A percentile compares a stretch with the other conserved stretches of the same genome.
Conservation (phyloP, 2,797 vertebrate genomes). For the Rallus crepitans region DNA sequence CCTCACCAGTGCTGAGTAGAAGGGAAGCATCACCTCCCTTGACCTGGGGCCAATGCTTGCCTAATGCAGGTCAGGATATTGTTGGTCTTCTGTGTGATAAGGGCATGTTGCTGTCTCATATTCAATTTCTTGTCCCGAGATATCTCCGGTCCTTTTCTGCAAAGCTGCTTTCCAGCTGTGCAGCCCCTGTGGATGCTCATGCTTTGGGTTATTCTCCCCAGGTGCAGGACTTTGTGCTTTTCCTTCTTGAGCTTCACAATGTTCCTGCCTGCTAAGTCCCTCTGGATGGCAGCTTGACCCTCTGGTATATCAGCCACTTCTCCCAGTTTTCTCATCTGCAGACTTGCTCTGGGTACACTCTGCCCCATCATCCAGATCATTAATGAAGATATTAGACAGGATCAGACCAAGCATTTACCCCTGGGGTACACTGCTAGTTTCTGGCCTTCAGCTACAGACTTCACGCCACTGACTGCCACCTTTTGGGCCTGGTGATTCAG, state of each 20-base stretch:
- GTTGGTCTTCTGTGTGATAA: accelerated
- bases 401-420: background rate
- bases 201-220: background rate
- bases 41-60: background rate
- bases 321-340: background rate
- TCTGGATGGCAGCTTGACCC: background rate
- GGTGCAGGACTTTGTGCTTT: background rate
- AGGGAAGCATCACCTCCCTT: background rate
- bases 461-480: background rate
- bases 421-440: background rate
- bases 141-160: background rate
- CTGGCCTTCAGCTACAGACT: background rate
- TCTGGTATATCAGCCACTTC: background rate
- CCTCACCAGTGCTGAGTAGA: background rate
- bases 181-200: background rate
- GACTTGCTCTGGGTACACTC: background rate
- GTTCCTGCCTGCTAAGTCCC: background rate
- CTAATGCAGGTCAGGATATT: background rate
- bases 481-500: background rate
- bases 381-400: background rate
- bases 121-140: background rate
- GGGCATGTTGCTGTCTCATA: background rate
- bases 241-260: background rate
- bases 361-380: background rate
- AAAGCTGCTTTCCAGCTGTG: background rate